Evolutionary conservation across 2,888 invertebrate genomes (phyloP).

Genomic region (Desoria tigrina): DNA sequence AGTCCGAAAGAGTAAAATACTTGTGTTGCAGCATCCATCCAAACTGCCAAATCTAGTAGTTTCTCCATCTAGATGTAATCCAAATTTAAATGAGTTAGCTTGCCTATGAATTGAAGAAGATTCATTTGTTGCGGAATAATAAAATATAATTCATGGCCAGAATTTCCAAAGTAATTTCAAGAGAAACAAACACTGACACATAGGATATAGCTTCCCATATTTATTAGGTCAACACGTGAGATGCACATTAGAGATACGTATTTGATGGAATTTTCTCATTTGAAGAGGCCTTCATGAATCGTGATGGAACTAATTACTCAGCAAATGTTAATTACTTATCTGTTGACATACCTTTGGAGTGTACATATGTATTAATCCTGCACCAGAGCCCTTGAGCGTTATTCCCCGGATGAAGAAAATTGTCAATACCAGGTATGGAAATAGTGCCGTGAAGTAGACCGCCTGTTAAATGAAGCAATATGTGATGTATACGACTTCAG

Average conservation of each 20-base stretch:
- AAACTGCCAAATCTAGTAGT: constrained; percentile 81
- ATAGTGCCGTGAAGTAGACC: constrained; percentile 92
- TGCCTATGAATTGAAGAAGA: no score
- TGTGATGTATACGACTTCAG: not conserved
- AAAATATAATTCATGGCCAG: no score
- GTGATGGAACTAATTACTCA: no score
- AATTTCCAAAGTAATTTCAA: no score
- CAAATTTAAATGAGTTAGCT: not conserved
- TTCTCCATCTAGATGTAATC: constrained; percentile 71
- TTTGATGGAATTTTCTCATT: no score
- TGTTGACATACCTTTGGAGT: constrained; percentile 75
- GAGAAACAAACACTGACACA: no score
- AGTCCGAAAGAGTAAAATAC: constrained; percentile 95
- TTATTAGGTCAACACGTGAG: no score
- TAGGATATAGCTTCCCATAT: no score
- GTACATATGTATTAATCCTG: constrained; percentile 86
- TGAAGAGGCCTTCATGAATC: no score
- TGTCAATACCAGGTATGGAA: constrained; percentile 89
- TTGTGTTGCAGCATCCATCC: constrained; percentile 95
- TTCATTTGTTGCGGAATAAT: no score
- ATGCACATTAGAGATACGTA: no score
- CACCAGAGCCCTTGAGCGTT: constrained; percentile 81
- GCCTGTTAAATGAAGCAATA: constrained; percentile 63
- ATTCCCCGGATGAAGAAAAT: constrained; percentile 91
- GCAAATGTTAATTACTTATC: not conserved